These are phyloP conservation scores for Elanus axillaris DNA, from an alignment of 2,113 vertebrate species.

Conservation along the genomic window DNA sequence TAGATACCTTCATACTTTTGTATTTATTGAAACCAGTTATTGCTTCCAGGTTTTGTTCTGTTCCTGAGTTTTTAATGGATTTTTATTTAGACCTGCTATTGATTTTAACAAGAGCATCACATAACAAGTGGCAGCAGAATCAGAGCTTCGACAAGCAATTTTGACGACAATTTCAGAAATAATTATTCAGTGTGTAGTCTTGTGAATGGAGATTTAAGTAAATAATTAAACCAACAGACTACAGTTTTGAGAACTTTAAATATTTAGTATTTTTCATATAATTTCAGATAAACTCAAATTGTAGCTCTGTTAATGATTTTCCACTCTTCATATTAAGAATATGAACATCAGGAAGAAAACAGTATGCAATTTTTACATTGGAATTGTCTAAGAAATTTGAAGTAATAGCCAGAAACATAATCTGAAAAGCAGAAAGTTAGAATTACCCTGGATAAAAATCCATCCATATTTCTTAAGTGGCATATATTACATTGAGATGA, in stretches of 20 bases:
- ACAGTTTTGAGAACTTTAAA: background rate
- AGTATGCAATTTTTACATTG: background rate
- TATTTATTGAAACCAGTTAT: background rate
- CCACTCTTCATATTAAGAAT: background rate
- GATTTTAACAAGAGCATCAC: background rate
- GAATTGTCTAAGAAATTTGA: background rate
- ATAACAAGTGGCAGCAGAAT: background rate
- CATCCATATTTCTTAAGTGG: background rate
- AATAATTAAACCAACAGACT: background rate
- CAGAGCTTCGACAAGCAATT: background rate
- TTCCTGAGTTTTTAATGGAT: background rate
- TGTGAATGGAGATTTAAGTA: background rate
- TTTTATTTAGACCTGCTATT: background rate
- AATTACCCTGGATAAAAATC: background rate
- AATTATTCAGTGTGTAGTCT: background rate
- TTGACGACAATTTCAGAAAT: background rate
- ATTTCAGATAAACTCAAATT: background rate
- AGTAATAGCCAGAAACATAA: background rate
- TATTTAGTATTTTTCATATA: background rate
- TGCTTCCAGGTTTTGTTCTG: background rate
- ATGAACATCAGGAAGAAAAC: background rate
- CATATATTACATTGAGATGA: background rate
- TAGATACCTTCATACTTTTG: background rate
- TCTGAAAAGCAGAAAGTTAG: background rate
- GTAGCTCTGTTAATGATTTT: background rate